A percentile compares a stretch with the other conserved stretches of the same genome.
Evolutionary conservation across 2,797 vertebrate species (phyloP).

Genomic region (Oreortyx pictus): DNA sequence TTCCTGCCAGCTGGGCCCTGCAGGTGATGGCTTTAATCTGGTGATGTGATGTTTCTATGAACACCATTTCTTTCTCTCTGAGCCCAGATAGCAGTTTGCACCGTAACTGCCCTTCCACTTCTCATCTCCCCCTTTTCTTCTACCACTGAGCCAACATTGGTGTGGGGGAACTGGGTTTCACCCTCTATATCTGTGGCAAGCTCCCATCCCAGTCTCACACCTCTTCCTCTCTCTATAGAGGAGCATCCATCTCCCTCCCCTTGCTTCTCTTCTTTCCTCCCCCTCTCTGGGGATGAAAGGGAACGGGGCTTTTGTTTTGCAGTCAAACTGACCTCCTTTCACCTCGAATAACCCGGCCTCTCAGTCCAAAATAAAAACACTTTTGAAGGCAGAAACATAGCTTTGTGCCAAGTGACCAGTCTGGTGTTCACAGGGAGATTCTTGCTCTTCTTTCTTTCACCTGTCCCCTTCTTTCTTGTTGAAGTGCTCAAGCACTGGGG

Average conservation of each 20-base stretch:
- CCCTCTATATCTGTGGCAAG: accelerated
- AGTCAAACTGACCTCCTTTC: constrained; percentile 62
- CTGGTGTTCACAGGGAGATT: background rate
- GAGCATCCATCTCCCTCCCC: background rate
- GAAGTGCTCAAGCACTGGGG: background rate
- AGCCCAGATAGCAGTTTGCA: background rate
- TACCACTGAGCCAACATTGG: accelerated
- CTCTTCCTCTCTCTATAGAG: constrained; percentile 28
- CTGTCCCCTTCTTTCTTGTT: background rate
- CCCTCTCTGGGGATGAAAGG: constrained; percentile 55
- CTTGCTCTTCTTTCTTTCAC: background rate
- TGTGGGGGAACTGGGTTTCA: accelerated
- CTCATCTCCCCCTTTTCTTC: background rate
- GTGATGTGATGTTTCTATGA: accelerated
- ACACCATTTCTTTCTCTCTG: background rate
- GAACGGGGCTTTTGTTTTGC: constrained; percentile 68
- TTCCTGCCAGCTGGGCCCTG: background rate
- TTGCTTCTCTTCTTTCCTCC: constrained; percentile 26
- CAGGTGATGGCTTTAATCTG: background rate
- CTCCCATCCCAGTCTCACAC: background rate
- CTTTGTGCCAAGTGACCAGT: constrained; percentile 37
- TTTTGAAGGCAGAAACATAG: constrained; percentile 41
- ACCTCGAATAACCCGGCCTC: constrained; percentile 63
- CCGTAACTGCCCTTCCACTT: background rate
- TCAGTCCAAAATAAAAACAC: constrained; percentile 67